These are phyloP conservation scores for Sebastes fasciatus DNA, from an alignment of 2,113 vertebrate genomes.

Conservation along the genomic window DNA sequence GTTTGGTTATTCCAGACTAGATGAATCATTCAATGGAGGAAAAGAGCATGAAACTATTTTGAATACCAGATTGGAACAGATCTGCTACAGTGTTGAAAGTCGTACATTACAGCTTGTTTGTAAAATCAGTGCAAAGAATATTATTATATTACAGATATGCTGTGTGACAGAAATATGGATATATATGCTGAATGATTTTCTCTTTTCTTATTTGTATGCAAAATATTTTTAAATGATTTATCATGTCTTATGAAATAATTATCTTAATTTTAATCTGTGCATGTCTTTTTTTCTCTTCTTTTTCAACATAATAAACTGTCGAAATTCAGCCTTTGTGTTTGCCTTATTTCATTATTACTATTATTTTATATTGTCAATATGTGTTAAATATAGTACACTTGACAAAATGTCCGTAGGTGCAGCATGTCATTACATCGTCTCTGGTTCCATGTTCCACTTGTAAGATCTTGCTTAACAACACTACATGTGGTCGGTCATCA, in stretches of 20 bases:
- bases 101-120: constrained; percentile 81
- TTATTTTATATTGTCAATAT: not conserved
- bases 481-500: not conserved
- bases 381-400: not conserved
- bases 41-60: constrained; percentile 40
- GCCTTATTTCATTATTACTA: not conserved
- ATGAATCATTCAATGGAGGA: constrained; percentile 12
- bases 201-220: constrained; percentile 77
- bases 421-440: not conserved
- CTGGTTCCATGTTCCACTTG: not conserved
- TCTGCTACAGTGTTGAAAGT: constrained; percentile 87
- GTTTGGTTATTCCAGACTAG: constrained; percentile 36
- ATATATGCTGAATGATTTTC: constrained; percentile 68
- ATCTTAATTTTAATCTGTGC: constrained; percentile 77
- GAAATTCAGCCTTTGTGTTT: constrained; percentile 57
- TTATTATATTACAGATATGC: constrained; percentile 75
- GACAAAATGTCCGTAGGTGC: not conserved
- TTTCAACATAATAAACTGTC: constrained; percentile 84
- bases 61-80: constrained; percentile 55
- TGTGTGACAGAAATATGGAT: constrained; percentile 62
- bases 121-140: constrained; percentile 80
- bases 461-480: not conserved
- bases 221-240: constrained; percentile 79
- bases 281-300: constrained; percentile 72
- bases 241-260: constrained; percentile 66